Evolutionary conservation across 64 coral and sea anemone species (phyloP).

Genomic region (Platygyra sinensis): DNA sequence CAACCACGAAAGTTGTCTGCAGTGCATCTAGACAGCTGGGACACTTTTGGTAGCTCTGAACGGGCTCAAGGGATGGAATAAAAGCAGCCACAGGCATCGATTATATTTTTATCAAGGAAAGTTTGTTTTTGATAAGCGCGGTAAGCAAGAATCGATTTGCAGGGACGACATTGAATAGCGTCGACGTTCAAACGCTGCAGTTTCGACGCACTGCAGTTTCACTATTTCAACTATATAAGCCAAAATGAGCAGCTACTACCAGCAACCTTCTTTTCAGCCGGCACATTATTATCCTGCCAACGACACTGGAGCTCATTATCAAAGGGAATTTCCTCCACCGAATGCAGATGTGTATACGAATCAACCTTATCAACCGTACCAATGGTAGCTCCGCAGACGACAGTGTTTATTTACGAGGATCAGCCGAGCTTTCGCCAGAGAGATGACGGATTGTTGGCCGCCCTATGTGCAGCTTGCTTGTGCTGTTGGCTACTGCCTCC

Average conservation of each 20-base stretch:
- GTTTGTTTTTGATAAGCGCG: too few relatives aligned
- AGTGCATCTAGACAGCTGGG: neutral
- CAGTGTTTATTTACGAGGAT: constrained; percentile 28
- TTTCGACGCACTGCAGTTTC: neutral
- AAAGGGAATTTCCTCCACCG: constrained; percentile 10
- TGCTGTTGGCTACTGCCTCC: constrained; percentile 26
- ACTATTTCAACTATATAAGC: neutral
- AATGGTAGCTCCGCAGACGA: constrained; percentile 13
- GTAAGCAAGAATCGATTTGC: too few relatives aligned
- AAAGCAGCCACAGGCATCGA: too few relatives aligned
- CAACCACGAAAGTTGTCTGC: neutral
- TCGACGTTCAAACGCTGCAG: neutral
- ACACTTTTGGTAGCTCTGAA: neutral
- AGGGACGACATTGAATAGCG: too few relatives aligned
- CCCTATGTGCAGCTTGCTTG: constrained; percentile 23
- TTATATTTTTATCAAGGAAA: too few relatives aligned
- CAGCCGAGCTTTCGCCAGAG: constrained; percentile 22
- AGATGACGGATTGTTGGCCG: neutral
- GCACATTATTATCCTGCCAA: constrained; percentile 11
- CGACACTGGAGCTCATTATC: neutral
- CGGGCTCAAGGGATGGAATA: too few relatives aligned
- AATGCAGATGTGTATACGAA: neutral
- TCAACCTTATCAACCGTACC: constrained; percentile 28
- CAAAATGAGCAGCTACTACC: constrained; percentile 29
- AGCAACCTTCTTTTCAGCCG: constrained; percentile 27